Percentiles rank a stretch among this genome's conserved stretches.
Conservation (phyloP, 2,113 vertebrate species). For the Ptilorrhoa leucosticta region DNA sequence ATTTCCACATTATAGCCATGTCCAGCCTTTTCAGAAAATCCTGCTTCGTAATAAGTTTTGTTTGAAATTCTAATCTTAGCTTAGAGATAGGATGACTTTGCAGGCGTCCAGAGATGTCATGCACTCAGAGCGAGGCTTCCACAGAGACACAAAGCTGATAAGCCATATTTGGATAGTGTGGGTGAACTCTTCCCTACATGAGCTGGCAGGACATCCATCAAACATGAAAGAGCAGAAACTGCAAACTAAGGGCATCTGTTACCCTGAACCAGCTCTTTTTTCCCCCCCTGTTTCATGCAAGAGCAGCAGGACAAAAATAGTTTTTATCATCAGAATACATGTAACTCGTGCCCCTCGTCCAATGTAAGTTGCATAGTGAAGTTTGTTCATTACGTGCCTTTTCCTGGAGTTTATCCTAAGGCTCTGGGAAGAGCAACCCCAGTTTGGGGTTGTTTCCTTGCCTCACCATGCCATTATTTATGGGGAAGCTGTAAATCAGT, state of each 20-base stretch:
- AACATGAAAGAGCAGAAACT: slow-evolving; percentile 55
- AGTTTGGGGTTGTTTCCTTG: not conserved
- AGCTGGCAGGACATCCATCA: slow-evolving; percentile 42
- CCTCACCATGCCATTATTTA: not conserved
- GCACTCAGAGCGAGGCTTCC: not conserved
- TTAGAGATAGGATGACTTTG: slow-evolving; percentile 37
- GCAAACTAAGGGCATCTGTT: slow-evolving; percentile 8
- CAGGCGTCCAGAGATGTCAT: slow-evolving; percentile 18
- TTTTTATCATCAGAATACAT: not conserved
- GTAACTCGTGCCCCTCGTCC: not conserved
- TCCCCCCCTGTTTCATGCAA: not conserved
- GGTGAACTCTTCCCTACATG: slow-evolving; percentile 23
- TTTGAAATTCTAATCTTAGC: slow-evolving; percentile 52
- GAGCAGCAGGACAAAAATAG: slow-evolving; percentile 9
- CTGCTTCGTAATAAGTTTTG: slow-evolving; percentile 20
- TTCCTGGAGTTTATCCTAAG: not conserved
- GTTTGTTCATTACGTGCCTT: not conserved
- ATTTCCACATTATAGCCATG: not conserved
- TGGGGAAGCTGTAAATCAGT: not conserved
- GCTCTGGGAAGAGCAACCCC: not conserved
- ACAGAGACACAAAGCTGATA: slow-evolving; percentile 27
- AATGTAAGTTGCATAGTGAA: not conserved
- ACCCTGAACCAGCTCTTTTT: not conserved
- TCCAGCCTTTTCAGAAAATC: slow-evolving; percentile 21
- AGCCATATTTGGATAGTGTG: not conserved